Evolutionary conservation across 2,113 vertebrate genomes (phyloP), one percentile per base, ranked within the genome.

Genomic region (Chionodraco myersi): DNA sequence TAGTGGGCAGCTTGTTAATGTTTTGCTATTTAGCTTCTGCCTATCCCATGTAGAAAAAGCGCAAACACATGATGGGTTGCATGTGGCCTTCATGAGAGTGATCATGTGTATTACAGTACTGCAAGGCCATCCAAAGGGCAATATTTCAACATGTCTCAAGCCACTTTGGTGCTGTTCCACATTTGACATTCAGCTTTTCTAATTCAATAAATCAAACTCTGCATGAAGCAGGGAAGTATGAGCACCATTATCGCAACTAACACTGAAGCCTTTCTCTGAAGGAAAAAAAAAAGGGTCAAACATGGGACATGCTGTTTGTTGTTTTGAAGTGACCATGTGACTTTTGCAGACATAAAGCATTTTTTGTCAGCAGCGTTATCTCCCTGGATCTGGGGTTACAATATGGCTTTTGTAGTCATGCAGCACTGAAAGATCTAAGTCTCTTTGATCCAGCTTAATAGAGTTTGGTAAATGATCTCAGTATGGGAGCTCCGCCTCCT

Each of bases 381-480:
- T 88, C 62, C 86, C 77, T 81, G 77, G 84, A 88, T 88, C 89
- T 91, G 91, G 70, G 72, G 86, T 91, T 91, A 95, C 94, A 95
- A 95, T 93, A 92, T 93, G 88, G 88, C 92, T 93, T 94, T 94
- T 94, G 94, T 95, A 94, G 91, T 90, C 88, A 81, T 77, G 87
- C 85, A 88, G 86, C 65, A 82, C 82, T 87, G 85, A 87, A 79
- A 94, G 91, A 94, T 93, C 93, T 87, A 88, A 95, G 93, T 85
- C 88, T 82, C 95, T 95, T 94, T 95, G 94, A 95, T 94, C 93
- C 91, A 14, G 61, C 78, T 91, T 94, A 95, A 95, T 93, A 93
- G 92, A 94, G 92, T 93, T 94, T 94, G 91, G 93, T 91, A 94
- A 94, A 95, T 92, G 91, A 94, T 95, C 93, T 92, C 93, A 91